Base-by-base conservation (phyloP, 2,113 vertebrate genomes). In the Prionailurus viverrinus region DNA sequence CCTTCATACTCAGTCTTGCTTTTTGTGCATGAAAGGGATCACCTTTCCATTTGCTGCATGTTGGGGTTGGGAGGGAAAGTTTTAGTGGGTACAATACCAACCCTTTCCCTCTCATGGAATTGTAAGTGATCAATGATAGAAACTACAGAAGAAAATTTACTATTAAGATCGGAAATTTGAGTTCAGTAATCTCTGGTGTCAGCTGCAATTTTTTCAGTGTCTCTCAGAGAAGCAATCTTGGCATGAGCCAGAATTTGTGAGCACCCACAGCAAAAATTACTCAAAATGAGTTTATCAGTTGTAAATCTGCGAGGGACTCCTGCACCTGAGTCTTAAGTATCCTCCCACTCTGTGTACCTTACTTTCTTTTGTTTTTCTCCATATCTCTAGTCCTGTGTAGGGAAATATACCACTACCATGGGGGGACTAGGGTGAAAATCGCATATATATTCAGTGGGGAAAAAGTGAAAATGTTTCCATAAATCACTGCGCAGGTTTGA, bases 141-240 rank as follows among this genome's bases (percentile, higher is more conserved):
- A 94, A 89, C 31, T 97, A 89, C 31, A 80, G 89, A 91, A 83
- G 45, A 73, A 91, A 55, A 81, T 92, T 96, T 92, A 97, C 83
- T 97, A 95, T 97, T 97, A 95, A 97, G 89, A 97, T 92, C 0
- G 51, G 55, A 73, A 96, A 29, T 82, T 51, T 96, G 63, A 98
- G 91, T 94, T 96, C 66, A 21, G 3, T 68, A 93, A 83, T 94
- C 74, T 98, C 92, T 94, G 69, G 66, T 82, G 53, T 73, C 95
- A 90, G 76, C 66, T 96, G 45, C 82, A 96, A 97, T 98, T 98
- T 98, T 92, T 96, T 98, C 81, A 95, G 94, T 97, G 78, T 16
- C 61, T 91, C 76, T 98, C 92, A 95, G 80, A 81, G 45, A 97
- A 91, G 48, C 97, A 80, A 93, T 85, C n/a, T 96, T 83, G 87